phyloP scores from a whole-genome alignment of 2,797 vertebrate genomes.

The Betta splendens region DNA sequence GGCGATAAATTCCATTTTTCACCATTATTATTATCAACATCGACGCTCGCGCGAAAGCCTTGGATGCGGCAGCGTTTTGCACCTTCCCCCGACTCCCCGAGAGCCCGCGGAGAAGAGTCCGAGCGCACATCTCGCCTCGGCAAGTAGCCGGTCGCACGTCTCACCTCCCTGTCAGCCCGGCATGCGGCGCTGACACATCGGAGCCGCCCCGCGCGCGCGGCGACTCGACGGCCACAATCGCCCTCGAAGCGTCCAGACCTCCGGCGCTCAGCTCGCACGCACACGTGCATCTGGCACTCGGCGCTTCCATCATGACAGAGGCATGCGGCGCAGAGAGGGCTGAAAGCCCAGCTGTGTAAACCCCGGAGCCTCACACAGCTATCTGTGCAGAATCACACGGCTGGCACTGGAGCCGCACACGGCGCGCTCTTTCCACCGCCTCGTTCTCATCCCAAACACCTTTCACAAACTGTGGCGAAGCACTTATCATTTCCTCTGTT shows the following conservation, averaged over 20 bases:
- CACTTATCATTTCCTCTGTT: constrained; percentile 24
- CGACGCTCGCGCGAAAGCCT: constrained; percentile 5
- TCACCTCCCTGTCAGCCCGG: constrained; percentile 30
- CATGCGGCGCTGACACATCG: constrained; percentile 48
- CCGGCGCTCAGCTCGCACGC: constrained; percentile 32
- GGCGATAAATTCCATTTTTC: constrained; percentile 17
- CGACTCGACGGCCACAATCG: constrained; percentile 34
- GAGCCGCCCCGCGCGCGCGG: constrained; percentile 28
- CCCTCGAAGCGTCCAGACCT: constrained; percentile 41
- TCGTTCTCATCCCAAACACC: constrained; percentile 30
- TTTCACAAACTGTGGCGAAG: constrained; percentile 6
- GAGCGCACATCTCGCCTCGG: constrained; percentile 38
- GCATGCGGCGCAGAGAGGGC: constrained; percentile 38
- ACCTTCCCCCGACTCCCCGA: neutral
- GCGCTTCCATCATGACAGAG: constrained; percentile 54
- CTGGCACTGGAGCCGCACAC: constrained; percentile 13
- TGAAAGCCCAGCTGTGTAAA: constrained; percentile 37
- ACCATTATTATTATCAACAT: neutral
- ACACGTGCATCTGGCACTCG: constrained; percentile 55
- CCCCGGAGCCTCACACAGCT: constrained; percentile 26
- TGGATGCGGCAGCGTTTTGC: neutral
- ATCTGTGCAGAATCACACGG: constrained; percentile 21
- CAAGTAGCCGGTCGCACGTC: constrained; percentile 24
- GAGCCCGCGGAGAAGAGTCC: constrained; percentile 13
- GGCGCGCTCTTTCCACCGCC: neutral